Evolutionary conservation across 2,113 vertebrate species (phyloP).

Genomic region (Ciconia stormi): DNA sequence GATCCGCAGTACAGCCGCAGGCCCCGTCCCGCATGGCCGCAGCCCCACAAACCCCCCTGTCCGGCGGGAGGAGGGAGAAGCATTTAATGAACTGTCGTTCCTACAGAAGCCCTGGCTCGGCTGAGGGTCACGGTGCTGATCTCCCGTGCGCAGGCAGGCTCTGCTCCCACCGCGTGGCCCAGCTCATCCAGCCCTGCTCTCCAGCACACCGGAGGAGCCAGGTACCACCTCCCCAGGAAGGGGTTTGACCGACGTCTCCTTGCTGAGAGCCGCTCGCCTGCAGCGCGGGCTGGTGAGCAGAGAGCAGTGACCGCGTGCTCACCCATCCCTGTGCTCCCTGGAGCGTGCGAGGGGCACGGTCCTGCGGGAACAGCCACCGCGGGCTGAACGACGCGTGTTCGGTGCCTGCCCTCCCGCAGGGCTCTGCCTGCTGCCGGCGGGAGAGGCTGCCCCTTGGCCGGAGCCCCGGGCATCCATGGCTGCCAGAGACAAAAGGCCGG

Average conservation of each 20-base stretch:
- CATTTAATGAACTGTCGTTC: background rate
- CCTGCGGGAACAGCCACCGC: accelerated
- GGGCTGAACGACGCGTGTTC: accelerated
- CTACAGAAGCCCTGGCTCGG: background rate
- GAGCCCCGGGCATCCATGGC: accelerated
- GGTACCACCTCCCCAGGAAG: background rate
- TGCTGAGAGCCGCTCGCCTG: accelerated
- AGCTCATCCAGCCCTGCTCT: accelerated
- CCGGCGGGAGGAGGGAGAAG: accelerated
- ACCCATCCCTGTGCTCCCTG: background rate
- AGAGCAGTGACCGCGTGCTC: background rate
- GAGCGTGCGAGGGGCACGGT: accelerated
- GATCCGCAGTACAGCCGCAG: background rate
- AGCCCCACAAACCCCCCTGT: background rate
- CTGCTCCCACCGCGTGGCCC: background rate
- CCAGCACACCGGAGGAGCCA: background rate
- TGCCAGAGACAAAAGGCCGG: background rate
- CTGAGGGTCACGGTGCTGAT: background rate
- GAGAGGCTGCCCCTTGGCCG: too few relatives aligned
- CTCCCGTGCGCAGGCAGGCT: accelerated
- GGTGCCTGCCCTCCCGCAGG: accelerated
- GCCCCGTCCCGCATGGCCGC: background rate
- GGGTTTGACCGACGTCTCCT: accelerated
- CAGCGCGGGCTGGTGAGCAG: background rate
- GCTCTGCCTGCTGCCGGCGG: background rate